Evolutionary conservation across 2,888 invertebrate species (phyloP).

Genomic region (Aricia artaxerxes): DNA sequence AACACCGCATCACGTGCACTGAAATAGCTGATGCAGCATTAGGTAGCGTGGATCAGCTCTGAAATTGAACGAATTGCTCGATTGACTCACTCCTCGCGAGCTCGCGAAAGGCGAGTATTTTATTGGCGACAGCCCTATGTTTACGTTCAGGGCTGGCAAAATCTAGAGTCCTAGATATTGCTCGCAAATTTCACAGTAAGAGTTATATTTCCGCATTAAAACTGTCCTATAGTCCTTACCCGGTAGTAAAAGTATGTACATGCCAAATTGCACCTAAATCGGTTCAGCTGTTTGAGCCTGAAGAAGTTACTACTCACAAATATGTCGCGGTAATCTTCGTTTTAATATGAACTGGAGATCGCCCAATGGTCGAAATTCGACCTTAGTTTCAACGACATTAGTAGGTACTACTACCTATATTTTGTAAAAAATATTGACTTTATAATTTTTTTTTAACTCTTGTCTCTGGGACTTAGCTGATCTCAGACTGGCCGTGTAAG

Average conservation of each 20-base stretch:
- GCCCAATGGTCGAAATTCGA: no score
- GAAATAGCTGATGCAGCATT: slow-evolving; percentile 6
- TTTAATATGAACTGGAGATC: not conserved
- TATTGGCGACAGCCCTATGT: not conserved
- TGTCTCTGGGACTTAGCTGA: no score
- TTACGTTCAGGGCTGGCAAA: not conserved
- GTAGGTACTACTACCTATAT: no score
- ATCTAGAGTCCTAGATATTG: not conserved
- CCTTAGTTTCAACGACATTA: no score
- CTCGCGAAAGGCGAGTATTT: slow-evolving; percentile 42
- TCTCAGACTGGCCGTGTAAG: no score
- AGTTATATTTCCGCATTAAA: not conserved
- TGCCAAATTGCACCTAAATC: not conserved
- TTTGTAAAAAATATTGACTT: no score
- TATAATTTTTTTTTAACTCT: no score
- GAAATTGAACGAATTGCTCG: slow-evolving; percentile 55
- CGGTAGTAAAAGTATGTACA: no score
- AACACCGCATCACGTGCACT: slow-evolving; percentile 4
- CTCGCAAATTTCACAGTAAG: not conserved
- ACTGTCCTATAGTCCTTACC: no score
- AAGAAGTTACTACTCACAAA: no score
- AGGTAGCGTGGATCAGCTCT: not conserved
- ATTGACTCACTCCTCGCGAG: slow-evolving; percentile 55
- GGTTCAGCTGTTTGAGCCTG: not conserved
- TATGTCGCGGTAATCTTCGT: not conserved